Conservation (phyloP, 1,140 invertebrate species). For the Ips typographus region DNA sequence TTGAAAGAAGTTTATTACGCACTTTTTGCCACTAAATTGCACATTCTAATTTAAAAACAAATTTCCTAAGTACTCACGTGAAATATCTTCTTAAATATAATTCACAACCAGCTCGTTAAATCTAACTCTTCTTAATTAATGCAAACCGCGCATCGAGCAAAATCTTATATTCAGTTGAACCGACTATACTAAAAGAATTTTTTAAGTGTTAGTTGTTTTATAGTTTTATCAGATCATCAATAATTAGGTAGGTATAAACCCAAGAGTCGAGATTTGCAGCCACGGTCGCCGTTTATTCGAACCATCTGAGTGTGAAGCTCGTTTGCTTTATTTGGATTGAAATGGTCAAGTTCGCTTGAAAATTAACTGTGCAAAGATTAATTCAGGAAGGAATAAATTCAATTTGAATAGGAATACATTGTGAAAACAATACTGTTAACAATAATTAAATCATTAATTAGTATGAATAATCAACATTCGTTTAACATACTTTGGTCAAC, state of each 20-base stretch:
- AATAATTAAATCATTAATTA: too few relatives aligned
- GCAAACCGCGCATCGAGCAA: background rate
- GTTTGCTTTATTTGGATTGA: constrained; percentile 30
- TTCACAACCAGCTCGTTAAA: too few relatives aligned
- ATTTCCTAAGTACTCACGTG: too few relatives aligned
- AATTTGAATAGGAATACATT: background rate
- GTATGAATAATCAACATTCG: too few relatives aligned
- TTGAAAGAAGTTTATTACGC: too few relatives aligned
- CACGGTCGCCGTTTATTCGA: constrained; percentile 37
- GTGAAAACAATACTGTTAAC: too few relatives aligned
- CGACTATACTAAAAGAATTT: constrained; percentile 30
- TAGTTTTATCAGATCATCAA: constrained; percentile 43
- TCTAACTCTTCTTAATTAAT: too few relatives aligned
- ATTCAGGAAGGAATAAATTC: constrained; percentile 4
- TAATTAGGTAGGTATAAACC: constrained; percentile 19
- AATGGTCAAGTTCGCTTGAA: constrained; percentile 11
- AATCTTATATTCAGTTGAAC: constrained; percentile 8
- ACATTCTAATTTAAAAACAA: too few relatives aligned
- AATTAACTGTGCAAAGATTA: background rate
- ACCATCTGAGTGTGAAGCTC: constrained; percentile 41
- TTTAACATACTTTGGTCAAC: too few relatives aligned
- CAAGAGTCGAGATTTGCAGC: constrained; percentile 15
- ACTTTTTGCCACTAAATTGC: too few relatives aligned
- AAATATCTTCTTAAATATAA: too few relatives aligned
- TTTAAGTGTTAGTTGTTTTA: constrained; percentile 34